Base-by-base conservation (phyloP, 2,888 invertebrate genomes). In the Dexiosoma caninum region DNA sequence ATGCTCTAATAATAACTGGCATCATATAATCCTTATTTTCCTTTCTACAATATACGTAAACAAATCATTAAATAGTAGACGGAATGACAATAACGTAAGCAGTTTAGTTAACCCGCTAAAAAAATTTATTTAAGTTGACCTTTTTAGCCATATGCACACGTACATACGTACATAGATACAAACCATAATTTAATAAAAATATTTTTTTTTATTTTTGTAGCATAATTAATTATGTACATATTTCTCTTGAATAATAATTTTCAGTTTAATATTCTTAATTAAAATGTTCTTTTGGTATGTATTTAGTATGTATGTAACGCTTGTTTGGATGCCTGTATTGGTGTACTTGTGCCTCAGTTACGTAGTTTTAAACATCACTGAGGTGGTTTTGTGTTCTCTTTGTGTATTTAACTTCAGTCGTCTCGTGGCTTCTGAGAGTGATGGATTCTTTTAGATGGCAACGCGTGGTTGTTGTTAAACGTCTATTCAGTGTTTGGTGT, bases 391-490 rank as follows among this genome's bases (percentile, higher is more conserved):
- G 49, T 23, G 16, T 71, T 60, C 77, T 81, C 81, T 60, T 70
- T 69, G 67, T 19, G 8, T 10, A 60, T 37, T 75, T 70, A 9
- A 27, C 8, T 64, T 82, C 72, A 83, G 83, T 83, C 81, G 81
- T 76, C 62, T 83, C 77, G 81, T 79, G 82, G 75, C 83, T 81
- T 81, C 55, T 79, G 81, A 81, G 83, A 79, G 82, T 81, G 82
- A 81, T 76, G 82, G 80, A 75, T 70, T 59, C 37, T 79, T 75
- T 64, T 53, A 64, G 51, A 74, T 69, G 77, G 77, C 77, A 64
- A 40, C 53, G 64, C 62, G 64, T 40, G 64, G 37, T 60, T 51
- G 16, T 57, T 40, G 42, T 44, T 60, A n/a, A 60, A 12, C n/a
- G 30, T 2, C 14, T 14, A 14, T 37, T 66, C 16, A 66, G 37